Conservation (phyloP, 2,888 invertebrate species). For the Campoplex capitator region DNA sequence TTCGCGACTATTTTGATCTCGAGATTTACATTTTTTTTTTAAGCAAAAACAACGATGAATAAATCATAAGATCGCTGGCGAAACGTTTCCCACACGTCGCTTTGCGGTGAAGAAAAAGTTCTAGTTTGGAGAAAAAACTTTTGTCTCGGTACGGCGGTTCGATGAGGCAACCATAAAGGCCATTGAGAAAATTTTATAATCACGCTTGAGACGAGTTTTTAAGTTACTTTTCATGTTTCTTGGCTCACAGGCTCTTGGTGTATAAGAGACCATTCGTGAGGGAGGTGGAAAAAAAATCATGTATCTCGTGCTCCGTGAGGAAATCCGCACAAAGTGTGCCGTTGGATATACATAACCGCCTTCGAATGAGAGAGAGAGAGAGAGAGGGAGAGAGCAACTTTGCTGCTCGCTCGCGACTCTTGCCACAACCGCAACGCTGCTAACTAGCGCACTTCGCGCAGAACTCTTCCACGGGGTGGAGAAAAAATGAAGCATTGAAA, state of each 20-base stretch:
- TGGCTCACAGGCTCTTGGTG: constrained; percentile 42
- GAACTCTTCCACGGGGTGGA: constrained; percentile 37
- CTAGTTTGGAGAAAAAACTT: neutral
- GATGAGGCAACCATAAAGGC: constrained; percentile 35
- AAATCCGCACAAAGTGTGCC: constrained; percentile 15
- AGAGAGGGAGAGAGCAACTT: constrained; percentile 15
- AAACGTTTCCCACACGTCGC: neutral
- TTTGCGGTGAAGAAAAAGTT: neutral
- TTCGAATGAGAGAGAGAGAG: neutral
- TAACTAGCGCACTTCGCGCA: constrained; percentile 50
- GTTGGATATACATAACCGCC: constrained; percentile 21
- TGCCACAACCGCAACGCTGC: constrained; percentile 60
- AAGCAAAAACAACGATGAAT: constrained; percentile 1
- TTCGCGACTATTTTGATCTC: neutral
- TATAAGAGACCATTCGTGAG: constrained; percentile 14
- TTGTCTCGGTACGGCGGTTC: constrained; percentile 12
- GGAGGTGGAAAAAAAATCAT: constrained; percentile 9
- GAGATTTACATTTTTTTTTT: neutral
- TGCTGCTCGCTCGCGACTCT: constrained; percentile 44
- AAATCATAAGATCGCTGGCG: neutral
- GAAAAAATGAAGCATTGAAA: constrained; percentile 28
- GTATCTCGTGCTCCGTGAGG: constrained; percentile 36
- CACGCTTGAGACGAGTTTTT: constrained; percentile 66
- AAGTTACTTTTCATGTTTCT: constrained; percentile 70
- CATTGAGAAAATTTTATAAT: constrained; percentile 66